Percentiles rank a stretch among this genome's conserved stretches.
These are phyloP conservation scores for Drosophila virilis DNA, from an alignment of 1,140 invertebrate species.

Conservation along the genomic window DNA sequence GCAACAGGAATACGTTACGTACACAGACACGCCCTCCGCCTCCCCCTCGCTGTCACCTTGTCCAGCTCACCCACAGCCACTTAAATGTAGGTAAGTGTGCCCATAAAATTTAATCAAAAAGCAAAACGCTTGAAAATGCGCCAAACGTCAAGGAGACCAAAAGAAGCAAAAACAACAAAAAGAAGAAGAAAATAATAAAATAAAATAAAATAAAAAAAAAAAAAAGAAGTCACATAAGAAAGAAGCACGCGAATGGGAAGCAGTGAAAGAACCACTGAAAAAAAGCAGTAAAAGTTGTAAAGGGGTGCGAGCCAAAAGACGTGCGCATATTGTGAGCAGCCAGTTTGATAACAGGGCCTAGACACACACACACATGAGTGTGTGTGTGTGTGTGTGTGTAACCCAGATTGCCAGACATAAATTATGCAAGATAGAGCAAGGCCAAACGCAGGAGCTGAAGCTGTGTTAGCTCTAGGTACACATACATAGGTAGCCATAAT, in stretches of 20 bases:
- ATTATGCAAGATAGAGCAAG: slow-evolving; percentile 75
- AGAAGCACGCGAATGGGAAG: slow-evolving; percentile 38
- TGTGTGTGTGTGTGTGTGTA: slow-evolving; percentile 53
- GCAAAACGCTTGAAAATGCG: slow-evolving; percentile 78
- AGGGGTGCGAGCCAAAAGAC: slow-evolving; percentile 37
- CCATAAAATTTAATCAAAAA: slow-evolving; percentile 78
- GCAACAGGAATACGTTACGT: slow-evolving; percentile 46
- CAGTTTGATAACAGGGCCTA: slow-evolving; percentile 75
- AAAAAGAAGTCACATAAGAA: slow-evolving; percentile 17
- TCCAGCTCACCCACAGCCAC: background rate
- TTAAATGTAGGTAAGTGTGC: slow-evolving; percentile 73
- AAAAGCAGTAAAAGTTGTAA: slow-evolving; percentile 16
- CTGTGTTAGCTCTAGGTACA: too few relatives aligned
- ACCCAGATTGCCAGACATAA: slow-evolving; percentile 78
- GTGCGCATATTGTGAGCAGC: slow-evolving; percentile 73
- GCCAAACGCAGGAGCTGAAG: slow-evolving; percentile 41
- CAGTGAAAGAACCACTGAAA: slow-evolving; percentile 17
- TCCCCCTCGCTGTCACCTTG: too few relatives aligned
- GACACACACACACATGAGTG: slow-evolving; percentile 20
- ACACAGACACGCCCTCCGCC: background rate
- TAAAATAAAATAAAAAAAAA: slow-evolving; percentile 14
- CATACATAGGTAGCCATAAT: slow-evolving; percentile 3
- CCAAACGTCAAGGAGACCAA: slow-evolving; percentile 52
- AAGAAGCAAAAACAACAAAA: background rate
- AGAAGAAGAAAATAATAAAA: slow-evolving; percentile 8